A percentile compares a stretch with the other conserved stretches of the same genome.
Evolutionary conservation across 1,140 invertebrate species (phyloP).

Genomic region (Achroia grisella): DNA sequence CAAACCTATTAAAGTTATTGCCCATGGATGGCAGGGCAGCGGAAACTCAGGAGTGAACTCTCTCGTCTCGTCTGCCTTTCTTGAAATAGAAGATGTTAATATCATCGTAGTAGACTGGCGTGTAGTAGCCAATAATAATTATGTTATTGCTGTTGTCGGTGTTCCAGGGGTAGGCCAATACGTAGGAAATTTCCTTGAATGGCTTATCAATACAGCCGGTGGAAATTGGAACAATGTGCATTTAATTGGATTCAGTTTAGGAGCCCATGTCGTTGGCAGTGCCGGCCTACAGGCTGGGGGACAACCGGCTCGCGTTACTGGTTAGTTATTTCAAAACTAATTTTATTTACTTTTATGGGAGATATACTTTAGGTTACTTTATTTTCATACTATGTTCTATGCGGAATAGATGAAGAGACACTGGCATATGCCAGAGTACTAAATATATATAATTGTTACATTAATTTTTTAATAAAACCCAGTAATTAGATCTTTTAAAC

Average conservation of each 20-base stretch:
- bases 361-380: no score
- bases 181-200: constrained; percentile 43
- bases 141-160: constrained; percentile 61
- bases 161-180: constrained; percentile 59
- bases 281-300: constrained; percentile 74
- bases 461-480: no score
- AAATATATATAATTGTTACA: no score
- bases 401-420: no score
- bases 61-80: constrained; percentile 46
- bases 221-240: constrained; percentile 74
- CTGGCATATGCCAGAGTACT: no score
- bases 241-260: constrained; percentile 88
- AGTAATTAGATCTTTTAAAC: no score
- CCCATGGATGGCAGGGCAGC: constrained; percentile 51
- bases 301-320: constrained; percentile 25
- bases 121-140: constrained; percentile 25
- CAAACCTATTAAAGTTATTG: constrained; percentile 30
- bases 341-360: no score
- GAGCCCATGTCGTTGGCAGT: constrained; percentile 86
- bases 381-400: no score
- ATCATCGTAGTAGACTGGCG: constrained; percentile 71
- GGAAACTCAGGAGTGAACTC: constrained; percentile 32
- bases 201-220: constrained; percentile 25
- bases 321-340: no score
- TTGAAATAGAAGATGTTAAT: constrained; percentile 66